Base-by-base conservation (phyloP, 2,888 invertebrate genomes). In the Matsumyia berberina region DNA sequence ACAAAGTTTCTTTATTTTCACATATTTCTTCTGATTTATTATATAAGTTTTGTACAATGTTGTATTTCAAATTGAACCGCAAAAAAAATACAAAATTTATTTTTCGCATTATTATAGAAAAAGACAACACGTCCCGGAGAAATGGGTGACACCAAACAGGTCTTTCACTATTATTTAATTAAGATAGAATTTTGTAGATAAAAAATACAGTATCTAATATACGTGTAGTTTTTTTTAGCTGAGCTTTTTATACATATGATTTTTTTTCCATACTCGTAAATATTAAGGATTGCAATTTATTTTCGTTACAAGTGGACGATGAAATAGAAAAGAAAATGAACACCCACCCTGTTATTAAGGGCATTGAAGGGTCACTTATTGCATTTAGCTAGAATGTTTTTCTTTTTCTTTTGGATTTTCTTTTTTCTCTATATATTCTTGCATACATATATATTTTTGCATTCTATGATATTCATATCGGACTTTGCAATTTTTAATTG, bases 41-140 rank as follows among this genome's bases (percentile, higher is more conserved):
- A 39, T 8, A 67, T 31, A 17, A 24, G 33, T 19, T 49, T 24
- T 17, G n/a, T n/a, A n/a, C n/a, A 24, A 11, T 15, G 3, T 6
- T 31, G 11, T 24, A 31, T 72, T 51, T 31, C 31, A 55, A 29
- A 57, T 66, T 57, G 12, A 57, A n/a, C n/a, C n/a, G n/a, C n/a
- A 55, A 66, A 49, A 69, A 51, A 69, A 51, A 58, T 66, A 57
- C 66, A 42, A 82, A 58, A 44, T 64, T 53, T 80, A 35, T 74
- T 85, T 85, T 85, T 76, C 57, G 39, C 39, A 69, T 85, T 79
- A 85, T 85, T 93, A 93, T 94, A 94, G 94, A 93, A 91, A 92
- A 94, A 93, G 46, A 60, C 85, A 80, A 46, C 94, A 93, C 95
- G 96, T 92, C 96, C 96, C 91, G 96, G 96, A 92, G 95, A 95